Evolutionary conservation across 23 tunicate species (phyloP).

Genomic region (Botrylloides violaceus): DNA sequence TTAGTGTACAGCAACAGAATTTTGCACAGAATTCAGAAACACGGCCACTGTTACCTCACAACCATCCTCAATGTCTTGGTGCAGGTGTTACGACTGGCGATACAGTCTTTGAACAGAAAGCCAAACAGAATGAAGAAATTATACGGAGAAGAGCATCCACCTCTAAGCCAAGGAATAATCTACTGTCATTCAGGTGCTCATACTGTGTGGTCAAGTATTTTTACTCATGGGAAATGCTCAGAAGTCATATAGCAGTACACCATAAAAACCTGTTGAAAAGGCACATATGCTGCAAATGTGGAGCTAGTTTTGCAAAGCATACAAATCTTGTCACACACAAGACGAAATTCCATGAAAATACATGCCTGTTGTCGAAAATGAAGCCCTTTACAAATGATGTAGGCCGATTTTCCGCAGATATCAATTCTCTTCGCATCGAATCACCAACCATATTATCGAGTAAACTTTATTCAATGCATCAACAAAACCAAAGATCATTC

Average conservation of each 20-base stretch:
- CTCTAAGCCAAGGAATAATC: background rate
- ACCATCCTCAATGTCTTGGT: too few relatives aligned
- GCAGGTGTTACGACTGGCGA: background rate
- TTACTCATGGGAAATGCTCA: conserved; percentile 32
- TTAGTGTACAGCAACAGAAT: too few relatives aligned
- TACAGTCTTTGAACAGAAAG: background rate
- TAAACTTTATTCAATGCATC: too few relatives aligned
- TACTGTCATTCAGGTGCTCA: conserved; percentile 38
- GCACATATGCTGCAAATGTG: conserved; percentile 57
- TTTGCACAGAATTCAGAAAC: too few relatives aligned
- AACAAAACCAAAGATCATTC: too few relatives aligned
- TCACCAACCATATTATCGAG: too few relatives aligned
- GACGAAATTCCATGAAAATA: conserved; percentile 1
- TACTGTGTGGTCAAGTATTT: conserved; percentile 33
- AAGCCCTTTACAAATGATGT: background rate
- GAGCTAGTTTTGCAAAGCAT: conserved; percentile 32
- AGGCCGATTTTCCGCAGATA: too few relatives aligned
- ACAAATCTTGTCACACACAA: conserved; percentile 19
- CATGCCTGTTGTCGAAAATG: too few relatives aligned
- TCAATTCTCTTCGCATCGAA: too few relatives aligned
- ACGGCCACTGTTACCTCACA: too few relatives aligned
- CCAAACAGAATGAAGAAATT: background rate
- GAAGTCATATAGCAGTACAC: conserved; percentile 57
- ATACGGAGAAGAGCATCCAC: too few relatives aligned
- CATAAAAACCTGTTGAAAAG: conserved; percentile 43